Evolutionary conservation across 2,888 invertebrate genomes (phyloP), one percentile per base, ranked within the genome.

Genomic region (Drosophila siamana): DNA sequence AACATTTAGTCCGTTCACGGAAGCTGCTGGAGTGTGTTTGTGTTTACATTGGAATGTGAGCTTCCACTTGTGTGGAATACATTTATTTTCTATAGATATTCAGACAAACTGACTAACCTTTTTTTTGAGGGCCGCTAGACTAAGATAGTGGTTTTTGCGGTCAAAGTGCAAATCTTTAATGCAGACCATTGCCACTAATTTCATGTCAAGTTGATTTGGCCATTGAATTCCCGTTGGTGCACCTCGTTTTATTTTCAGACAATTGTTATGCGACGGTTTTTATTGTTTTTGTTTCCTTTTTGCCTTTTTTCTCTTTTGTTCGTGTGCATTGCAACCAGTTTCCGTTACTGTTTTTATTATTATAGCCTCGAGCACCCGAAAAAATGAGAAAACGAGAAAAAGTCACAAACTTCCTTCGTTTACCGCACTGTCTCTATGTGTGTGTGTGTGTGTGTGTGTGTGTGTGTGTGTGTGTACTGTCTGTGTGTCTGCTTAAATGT

Each of bases 331-430:
- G 88, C 87, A 72, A 65, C 64, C 78, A 63, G 82, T 83, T 88
- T 83, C 80, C 79, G 74, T 72, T 71, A 66, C 67, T 66, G 64
- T 80, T 88, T 87, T 84, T 89, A 81, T 83, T 87, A 81, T 78
- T 71, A 72, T 82, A 67, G 85, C 82, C 87, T 77, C 66, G 46
- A 65, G 74, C 64, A 43, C 46, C 55, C 40, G 57, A 80, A 69
- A 73, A 61, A 76, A 44, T 38, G 48, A 40, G 41, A 54, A 65
- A 62, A 64, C 33, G 69, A 71, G 64, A 69, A 68, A 74, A 70
- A 73, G 69, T 84, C 80, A 73, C 69, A 69, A 68, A 63, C 50
- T 77, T 51, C 30, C 33, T 65, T 47, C 22, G 55, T 36, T 44
- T 38, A n/a, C 40, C 57, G 33, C 43, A 22, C 24, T 51, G n/a